Evolutionary conservation across 1,140 invertebrate genomes (phyloP).

Genomic region (Brachionus rubens): DNA sequence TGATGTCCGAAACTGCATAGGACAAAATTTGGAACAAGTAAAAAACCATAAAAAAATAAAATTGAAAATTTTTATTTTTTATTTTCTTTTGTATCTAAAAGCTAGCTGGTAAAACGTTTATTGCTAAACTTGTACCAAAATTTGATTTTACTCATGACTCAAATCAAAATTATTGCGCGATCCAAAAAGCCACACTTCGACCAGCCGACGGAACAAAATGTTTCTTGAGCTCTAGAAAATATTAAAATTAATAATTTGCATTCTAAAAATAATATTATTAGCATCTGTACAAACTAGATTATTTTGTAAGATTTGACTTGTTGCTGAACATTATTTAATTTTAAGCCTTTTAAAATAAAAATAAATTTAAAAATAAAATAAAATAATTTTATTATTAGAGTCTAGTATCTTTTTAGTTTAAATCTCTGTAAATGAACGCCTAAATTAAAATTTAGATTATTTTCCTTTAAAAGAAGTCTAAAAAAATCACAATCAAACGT

Average conservation of each 20-base stretch:
- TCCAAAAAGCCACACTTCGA: constrained; percentile 29
- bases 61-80: background rate
- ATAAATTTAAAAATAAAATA: too few relatives aligned
- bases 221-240: constrained; percentile 18
- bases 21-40: constrained; percentile 45
- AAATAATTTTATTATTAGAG: too few relatives aligned
- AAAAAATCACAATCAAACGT: too few relatives aligned
- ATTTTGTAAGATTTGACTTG: too few relatives aligned
- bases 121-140: constrained; percentile 37
- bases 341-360: too few relatives aligned
- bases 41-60: background rate
- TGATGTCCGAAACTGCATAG: constrained; percentile 34
- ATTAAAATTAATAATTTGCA: background rate
- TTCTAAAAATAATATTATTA: background rate
- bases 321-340: too few relatives aligned
- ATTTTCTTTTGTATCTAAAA: background rate
- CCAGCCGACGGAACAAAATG: constrained; percentile 42
- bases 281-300: background rate
- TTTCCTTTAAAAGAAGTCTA: too few relatives aligned
- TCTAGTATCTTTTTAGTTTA: too few relatives aligned
- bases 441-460: too few relatives aligned
- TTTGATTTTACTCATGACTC: constrained; percentile 27
- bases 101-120: constrained; percentile 13
- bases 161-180: background rate
- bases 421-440: too few relatives aligned